Base-by-base conservation (phyloP, 2,797 vertebrate genomes). In the Clarias fuscus region DNA sequence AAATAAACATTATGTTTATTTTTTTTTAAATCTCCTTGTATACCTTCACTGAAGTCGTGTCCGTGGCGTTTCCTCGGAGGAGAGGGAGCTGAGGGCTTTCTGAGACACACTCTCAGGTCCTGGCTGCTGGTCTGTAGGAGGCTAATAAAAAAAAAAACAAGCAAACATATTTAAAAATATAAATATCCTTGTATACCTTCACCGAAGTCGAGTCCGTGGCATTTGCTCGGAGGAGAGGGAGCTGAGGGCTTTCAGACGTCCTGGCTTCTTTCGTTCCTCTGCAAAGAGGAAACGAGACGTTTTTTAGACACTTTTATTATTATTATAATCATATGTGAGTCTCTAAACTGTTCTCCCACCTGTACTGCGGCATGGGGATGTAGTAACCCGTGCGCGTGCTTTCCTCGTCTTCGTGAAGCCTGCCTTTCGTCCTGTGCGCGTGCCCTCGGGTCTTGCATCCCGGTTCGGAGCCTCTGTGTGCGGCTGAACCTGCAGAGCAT, bases 131-230 rank as follows among this genome's bases (percentile, higher is more conserved):
- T 30, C 30, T 30, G 30, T 30, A 30, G 30, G 30, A 30, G 30
- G 1, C 30, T 30, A 30, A n/a, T n/a, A 30, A 30, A 30, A 30
- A 30, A 30, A 30, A 30, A 30, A 30, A 30, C 30, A 30, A 30
- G 30, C 30, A 30, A 30, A 30, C 30, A 30, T 30, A 30, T 30
- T 30, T 30, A 30, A 30, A 30, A 30, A 30, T 30, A 30, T 30
- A 30, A 30, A 30, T 30, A 30, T 30, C 30, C 30, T 7, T 7
- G 5, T 40, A 2, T 64, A 80, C 59, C 92, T 93, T 97, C 95
- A 98, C 24, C 97, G 95, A 88, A 97, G 95, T 84, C 96, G 95
- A 91, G 97, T 97, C 88, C 95, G 93, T 61, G 97, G 96, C 67
- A 96, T 97, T 89, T 97, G 95, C 91, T 97, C 97, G 78, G 93